phyloP scores from a whole-genome alignment of 2,797 vertebrate genomes.

The Dryobates pubescens region DNA sequence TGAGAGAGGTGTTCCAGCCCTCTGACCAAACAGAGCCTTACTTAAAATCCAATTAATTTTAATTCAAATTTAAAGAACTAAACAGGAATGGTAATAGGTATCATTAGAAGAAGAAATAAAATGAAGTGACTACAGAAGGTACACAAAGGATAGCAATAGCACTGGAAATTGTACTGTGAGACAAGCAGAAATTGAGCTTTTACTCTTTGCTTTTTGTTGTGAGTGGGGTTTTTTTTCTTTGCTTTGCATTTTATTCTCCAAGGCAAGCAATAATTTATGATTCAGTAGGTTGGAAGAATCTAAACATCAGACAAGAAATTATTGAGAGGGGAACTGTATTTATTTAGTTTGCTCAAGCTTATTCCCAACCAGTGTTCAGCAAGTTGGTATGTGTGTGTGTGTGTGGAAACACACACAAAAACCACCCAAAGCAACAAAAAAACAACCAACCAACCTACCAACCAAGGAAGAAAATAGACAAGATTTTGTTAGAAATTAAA shows the following conservation, averaged over 20 bases:
- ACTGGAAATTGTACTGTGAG: not conserved
- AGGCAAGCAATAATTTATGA: not conserved
- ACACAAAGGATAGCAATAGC: not conserved
- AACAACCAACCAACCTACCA: no score
- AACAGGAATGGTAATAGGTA: not conserved
- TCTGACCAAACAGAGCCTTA: not conserved
- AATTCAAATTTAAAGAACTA: not conserved
- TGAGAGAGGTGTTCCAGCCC: no score
- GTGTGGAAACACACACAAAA: no score
- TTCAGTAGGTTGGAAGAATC: not conserved
- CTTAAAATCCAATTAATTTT: not conserved
- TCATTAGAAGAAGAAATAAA: no score
- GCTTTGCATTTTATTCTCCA: not conserved
- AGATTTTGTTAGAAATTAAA: not conserved
- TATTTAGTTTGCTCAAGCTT: not conserved
- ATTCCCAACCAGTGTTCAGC: not conserved
- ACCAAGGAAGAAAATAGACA: accelerated
- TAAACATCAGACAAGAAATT: not conserved
- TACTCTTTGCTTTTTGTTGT: not conserved
- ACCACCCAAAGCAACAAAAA: no score
- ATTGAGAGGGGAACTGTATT: accelerated
- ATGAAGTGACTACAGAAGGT: not conserved
- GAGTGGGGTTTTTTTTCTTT: not conserved
- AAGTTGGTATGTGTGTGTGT: no score
- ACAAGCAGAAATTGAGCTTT: not conserved